Evolutionary conservation across 2,113 vertebrate genomes (phyloP), one percentile per base, ranked within the genome.

Genomic region (Seriola quinqueradiata): DNA sequence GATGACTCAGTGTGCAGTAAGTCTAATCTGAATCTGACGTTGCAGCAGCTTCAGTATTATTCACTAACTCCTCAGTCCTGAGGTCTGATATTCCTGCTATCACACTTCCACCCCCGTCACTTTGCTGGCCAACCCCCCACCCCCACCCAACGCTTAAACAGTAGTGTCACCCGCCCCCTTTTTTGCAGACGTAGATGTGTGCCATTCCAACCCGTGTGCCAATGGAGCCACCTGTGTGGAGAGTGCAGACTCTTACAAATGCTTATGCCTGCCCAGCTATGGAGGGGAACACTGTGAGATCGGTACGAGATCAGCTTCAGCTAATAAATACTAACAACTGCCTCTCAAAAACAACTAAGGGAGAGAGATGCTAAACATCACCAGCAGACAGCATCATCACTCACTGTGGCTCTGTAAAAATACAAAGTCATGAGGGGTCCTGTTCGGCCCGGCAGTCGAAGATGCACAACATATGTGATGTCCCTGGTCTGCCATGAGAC

Each of bases 221-320:
- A 99, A 99, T 86, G 98, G 98, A 98, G 98, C 97, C 94, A 99
- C 98, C 95, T 99, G 98, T 96, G 92, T 93, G 92, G 97, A 98
- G 90, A 96, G 94, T 89, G 95, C 95, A 94, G 95, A 97, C 95
- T 95, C 95, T 97, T 99, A 97, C 97, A 97, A 96, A 97, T 99
- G 98, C 97, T 98, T 99, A 96, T 99, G 98, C 96, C 98, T 99
- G 95, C 97, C 98, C 95, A 99, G 97, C 97, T 99, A 99, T 93
- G 96, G 96, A 98, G 98, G 98, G 94, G 92, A 97, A 95, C 96
- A 91, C 94, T 99, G 98, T 95, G 95, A 99, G 95, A 96, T 97
- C 85, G 98, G 98, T 99, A 99, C 84, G 97, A 96, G 95, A 95
- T 94, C 87, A 84, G 97, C 97, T 99, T 97, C 95, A 96, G 97